These are phyloP conservation scores for Ectemnius continuus DNA, from an alignment of 2,888 invertebrate genomes.

Conservation along the genomic window DNA sequence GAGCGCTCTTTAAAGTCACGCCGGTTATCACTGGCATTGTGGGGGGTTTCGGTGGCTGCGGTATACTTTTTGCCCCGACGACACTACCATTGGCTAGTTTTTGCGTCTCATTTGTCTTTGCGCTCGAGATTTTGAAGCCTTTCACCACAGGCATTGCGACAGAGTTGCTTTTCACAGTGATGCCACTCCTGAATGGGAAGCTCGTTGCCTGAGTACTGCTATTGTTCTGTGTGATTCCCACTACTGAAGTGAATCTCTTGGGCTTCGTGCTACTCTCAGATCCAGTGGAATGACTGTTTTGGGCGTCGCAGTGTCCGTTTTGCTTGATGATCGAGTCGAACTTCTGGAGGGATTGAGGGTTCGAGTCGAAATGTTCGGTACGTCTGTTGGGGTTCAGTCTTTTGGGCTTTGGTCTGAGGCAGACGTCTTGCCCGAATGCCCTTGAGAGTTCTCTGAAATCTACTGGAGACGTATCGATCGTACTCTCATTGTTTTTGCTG, in stretches of 20 bases:
- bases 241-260: constrained; percentile 66
- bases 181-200: constrained; percentile 29
- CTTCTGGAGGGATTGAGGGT: not conserved
- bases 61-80: not conserved
- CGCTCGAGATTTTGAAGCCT: constrained; percentile 58
- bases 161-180: constrained; percentile 33
- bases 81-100: constrained; percentile 26
- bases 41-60: constrained; percentile 63
- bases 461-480: constrained; percentile 55
- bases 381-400: constrained; percentile 53
- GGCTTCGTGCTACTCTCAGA: constrained; percentile 11
- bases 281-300: constrained; percentile 16
- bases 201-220: constrained; percentile 29
- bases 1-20: constrained; percentile 71
- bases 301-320: constrained; percentile 34
- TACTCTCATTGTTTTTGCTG: constrained; percentile 37
- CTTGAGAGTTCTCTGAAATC: constrained; percentile 71
- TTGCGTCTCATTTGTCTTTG: constrained; percentile 14
- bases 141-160: constrained; percentile 63
- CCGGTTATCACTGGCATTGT: constrained; percentile 75
- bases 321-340: constrained; percentile 29
- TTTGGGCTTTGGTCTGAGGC: constrained; percentile 60
- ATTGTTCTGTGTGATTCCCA: constrained; percentile 58
- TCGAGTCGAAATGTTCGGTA: constrained; percentile 58
- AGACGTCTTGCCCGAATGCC: constrained; percentile 69